Evolutionary conservation across 2,113 vertebrate genomes (phyloP).

Genomic region (Tor tambroides): DNA sequence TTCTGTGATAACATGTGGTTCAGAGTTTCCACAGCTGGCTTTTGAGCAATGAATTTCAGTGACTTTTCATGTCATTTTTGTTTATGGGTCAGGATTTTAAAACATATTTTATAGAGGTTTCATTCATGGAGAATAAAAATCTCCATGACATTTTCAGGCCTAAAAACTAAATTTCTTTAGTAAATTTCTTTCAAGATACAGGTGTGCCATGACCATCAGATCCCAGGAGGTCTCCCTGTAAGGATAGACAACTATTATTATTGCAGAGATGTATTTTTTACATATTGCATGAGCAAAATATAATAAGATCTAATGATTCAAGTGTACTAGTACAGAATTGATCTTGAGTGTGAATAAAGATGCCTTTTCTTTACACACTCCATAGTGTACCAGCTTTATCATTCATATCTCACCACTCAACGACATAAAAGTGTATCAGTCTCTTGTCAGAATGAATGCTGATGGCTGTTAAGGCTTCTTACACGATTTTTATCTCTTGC

Average conservation of each 20-base stretch:
- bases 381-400: neutral
- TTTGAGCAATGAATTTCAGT: neutral
- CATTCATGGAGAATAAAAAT: neutral
- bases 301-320: neutral
- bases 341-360: neutral
- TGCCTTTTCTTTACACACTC: neutral
- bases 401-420: neutral
- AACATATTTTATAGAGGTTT: neutral
- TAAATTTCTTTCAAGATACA: too few species aligned
- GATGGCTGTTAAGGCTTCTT: neutral
- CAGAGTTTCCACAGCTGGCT: neutral
- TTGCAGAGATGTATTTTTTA: neutral
- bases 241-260: neutral
- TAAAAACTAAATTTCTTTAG: too few species aligned
- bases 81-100: neutral
- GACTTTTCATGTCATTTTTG: neutral
- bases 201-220: too few species aligned
- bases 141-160: too few species aligned
- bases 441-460: neutral
- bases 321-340: neutral
- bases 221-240: too few species aligned
- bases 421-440: neutral
- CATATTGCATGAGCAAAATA: neutral
- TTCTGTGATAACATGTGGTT: neutral
- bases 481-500: neutral